These are phyloP conservation scores for Tenthredo notha DNA, from an alignment of 2,888 invertebrate genomes.

Conservation along the genomic window DNA sequence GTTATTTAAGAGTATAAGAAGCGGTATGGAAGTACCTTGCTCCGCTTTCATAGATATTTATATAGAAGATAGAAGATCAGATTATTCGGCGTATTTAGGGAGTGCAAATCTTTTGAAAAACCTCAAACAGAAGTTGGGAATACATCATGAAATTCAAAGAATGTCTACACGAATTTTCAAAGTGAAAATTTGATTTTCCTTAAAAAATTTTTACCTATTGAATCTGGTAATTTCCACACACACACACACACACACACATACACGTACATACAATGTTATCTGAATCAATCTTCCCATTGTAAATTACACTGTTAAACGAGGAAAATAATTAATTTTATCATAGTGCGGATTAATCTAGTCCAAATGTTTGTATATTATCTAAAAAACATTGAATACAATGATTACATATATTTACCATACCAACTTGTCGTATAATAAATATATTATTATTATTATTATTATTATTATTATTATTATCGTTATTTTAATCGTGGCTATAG, in stretches of 20 bases:
- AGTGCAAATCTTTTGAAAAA: too few species aligned
- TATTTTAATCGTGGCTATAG: constrained; percentile 12
- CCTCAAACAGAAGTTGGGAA: too few species aligned
- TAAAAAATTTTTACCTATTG: neutral
- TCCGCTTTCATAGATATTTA: constrained; percentile 25
- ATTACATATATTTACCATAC: constrained; percentile 3
- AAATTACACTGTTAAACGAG: neutral
- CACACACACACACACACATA: neutral
- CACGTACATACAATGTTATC: neutral
- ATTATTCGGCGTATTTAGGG: neutral
- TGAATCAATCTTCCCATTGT: neutral
- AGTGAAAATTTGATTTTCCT: neutral
- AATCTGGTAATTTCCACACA: neutral
- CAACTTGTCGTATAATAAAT: neutral
- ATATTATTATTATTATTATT: constrained; percentile 4
- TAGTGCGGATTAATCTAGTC: constrained; percentile 20
- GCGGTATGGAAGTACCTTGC: constrained; percentile 22
- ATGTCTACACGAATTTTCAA: too few species aligned
- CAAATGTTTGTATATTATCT: constrained; percentile 2
- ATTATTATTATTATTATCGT: neutral
- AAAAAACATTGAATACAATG: neutral
- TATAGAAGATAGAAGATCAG: constrained; percentile 16
- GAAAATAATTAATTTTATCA: neutral
- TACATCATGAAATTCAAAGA: too few species aligned
- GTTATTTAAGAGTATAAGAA: constrained; percentile 36